These are phyloP conservation scores for Lutjanus campechanus DNA, from an alignment of 2,797 vertebrate species.

Conservation along the genomic window DNA sequence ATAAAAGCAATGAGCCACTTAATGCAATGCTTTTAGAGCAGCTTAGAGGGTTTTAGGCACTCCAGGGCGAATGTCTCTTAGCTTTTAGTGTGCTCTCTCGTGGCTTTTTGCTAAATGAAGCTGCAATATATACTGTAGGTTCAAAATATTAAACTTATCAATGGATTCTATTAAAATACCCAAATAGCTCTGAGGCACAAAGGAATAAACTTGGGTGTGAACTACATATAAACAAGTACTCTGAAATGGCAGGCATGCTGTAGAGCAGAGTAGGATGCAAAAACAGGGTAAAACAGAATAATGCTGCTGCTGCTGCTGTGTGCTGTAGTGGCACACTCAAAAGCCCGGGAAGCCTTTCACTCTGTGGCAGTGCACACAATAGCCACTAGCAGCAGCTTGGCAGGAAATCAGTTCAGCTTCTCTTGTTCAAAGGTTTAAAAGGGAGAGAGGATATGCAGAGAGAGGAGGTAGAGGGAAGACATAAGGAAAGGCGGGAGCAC, in stretches of 20 bases:
- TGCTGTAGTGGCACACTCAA: conserved; percentile 56
- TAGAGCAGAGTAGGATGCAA: conserved; percentile 6
- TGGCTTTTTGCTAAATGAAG: conserved; percentile 29
- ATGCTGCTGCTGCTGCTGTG: conserved; percentile 41
- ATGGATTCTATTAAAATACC: neutral
- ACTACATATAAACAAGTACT: conserved; percentile 22
- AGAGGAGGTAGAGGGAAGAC: conserved; percentile 44
- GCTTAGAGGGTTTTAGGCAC: conserved; percentile 32
- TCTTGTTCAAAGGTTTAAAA: conserved; percentile 73
- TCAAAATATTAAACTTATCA: conserved; percentile 12
- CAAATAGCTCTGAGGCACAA: neutral
- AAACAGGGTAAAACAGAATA: conserved; percentile 34
- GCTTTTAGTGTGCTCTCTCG: conserved; percentile 31
- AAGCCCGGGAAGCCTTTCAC: conserved; percentile 61
- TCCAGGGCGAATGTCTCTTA: conserved; percentile 19
- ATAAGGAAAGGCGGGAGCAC: conserved; percentile 39
- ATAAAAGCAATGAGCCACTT: conserved; percentile 30
- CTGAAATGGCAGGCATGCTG: conserved; percentile 24
- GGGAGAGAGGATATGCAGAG: conserved; percentile 44
- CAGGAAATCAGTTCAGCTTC: conserved; percentile 73
- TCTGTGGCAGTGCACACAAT: conserved; percentile 62
- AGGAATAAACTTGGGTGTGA: neutral
- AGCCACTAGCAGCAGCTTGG: conserved; percentile 67
- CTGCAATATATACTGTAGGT: conserved; percentile 12
- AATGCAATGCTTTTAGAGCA: conserved; percentile 42